These are phyloP conservation scores for Pteruthius melanotis DNA, from an alignment of 2,113 vertebrate genomes.

Conservation along the genomic window DNA sequence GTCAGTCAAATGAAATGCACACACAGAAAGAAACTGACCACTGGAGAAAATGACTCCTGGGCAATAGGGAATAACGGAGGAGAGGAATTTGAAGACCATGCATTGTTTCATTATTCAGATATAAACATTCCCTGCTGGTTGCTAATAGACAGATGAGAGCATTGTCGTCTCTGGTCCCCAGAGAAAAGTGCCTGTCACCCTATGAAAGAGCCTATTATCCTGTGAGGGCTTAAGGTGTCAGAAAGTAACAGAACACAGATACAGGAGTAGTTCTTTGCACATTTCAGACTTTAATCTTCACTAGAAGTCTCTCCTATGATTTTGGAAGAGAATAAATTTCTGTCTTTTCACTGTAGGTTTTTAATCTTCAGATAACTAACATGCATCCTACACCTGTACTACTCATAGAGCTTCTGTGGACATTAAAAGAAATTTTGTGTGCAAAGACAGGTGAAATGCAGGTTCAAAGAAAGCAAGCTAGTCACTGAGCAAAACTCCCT, in stretches of 20 bases:
- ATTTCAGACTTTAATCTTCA: neutral
- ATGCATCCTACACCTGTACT: neutral
- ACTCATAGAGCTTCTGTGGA: neutral
- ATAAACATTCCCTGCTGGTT: neutral
- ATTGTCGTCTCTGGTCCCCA: neutral
- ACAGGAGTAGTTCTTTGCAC: neutral
- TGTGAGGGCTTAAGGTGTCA: neutral
- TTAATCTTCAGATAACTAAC: neutral
- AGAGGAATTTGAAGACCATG: neutral
- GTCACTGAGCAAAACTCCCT: neutral
- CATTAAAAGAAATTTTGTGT: neutral
- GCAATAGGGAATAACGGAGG: neutral
- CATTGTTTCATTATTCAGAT: neutral
- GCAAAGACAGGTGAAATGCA: neutral
- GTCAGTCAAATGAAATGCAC: neutral
- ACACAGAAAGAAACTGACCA: neutral
- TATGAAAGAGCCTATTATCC: neutral
- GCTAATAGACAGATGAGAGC: neutral
- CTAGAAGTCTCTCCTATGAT: neutral
- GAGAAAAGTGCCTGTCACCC: neutral
- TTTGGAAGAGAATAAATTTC: neutral
- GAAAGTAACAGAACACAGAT: neutral
- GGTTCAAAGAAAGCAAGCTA: neutral
- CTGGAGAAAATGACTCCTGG: neutral
- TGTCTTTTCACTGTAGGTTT: neutral